A percentile compares a stretch with the other conserved stretches of the same genome.
These are phyloP conservation scores for Pseudochaenichthys georgianus DNA, from an alignment of 2,797 vertebrate species.

Conservation along the genomic window DNA sequence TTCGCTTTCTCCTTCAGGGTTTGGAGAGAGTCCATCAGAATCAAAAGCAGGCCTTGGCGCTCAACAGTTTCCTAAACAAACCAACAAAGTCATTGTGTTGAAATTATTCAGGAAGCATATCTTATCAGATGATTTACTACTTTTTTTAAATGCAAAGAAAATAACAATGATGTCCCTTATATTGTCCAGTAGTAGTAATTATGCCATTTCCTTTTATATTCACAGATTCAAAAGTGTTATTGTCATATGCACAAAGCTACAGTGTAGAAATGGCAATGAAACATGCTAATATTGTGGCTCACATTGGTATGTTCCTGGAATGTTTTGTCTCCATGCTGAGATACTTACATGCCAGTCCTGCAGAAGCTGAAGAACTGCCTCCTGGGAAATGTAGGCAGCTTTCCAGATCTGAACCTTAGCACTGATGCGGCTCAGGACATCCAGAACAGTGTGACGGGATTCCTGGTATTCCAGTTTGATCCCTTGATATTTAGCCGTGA, in stretches of 20 bases:
- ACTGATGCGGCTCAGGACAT: slow-evolving; percentile 78
- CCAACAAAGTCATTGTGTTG: not conserved
- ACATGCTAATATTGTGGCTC: not conserved
- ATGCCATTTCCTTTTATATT: not conserved
- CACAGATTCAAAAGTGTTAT: no score
- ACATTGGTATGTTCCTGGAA: not conserved
- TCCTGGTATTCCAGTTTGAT: slow-evolving; percentile 87
- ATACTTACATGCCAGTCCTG: slow-evolving; percentile 89
- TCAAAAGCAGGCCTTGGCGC: slow-evolving; percentile 80
- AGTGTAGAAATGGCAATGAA: no score
- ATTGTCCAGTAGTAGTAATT: no score
- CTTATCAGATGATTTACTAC: not conserved
- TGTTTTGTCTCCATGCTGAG: not conserved
- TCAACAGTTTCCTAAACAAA: slow-evolving; percentile 87
- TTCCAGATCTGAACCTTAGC: slow-evolving; percentile 86
- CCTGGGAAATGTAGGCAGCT: slow-evolving; percentile 83
- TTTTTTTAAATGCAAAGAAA: not conserved
- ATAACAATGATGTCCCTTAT: no score
- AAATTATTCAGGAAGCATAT: not conserved
- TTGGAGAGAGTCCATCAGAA: slow-evolving; percentile 81
- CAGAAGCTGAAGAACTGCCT: slow-evolving; percentile 79
- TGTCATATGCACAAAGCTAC: no score
- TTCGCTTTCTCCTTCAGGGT: slow-evolving; percentile 85
- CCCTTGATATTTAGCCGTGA: slow-evolving; percentile 79
- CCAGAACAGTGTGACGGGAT: slow-evolving; percentile 78